Conservation (phyloP, 2,888 invertebrate genomes). For the Galerucella nymphaeae region DNA sequence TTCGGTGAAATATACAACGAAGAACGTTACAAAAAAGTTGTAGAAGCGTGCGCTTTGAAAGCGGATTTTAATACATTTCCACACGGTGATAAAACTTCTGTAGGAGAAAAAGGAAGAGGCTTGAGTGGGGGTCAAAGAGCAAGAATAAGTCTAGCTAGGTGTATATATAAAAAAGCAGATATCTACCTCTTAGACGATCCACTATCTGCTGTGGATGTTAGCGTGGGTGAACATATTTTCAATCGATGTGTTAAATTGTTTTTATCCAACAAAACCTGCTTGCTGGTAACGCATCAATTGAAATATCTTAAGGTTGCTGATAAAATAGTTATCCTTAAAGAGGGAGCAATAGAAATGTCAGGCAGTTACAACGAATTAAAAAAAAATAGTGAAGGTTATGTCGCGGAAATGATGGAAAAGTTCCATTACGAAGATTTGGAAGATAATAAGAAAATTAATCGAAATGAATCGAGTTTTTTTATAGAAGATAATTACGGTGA, state of each 20-base stretch:
- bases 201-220: conserved; percentile 82
- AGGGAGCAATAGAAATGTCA: conserved; percentile 65
- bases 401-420: conserved; percentile 43
- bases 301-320: conserved; percentile 67
- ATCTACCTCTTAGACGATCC: conserved; percentile 86
- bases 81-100: conserved; percentile 79
- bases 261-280: conserved; percentile 70
- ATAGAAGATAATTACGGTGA: conserved; percentile 54
- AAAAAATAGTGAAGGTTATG: conserved; percentile 67
- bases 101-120: conserved; percentile 84
- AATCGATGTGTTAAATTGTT: conserved; percentile 76
- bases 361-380: conserved; percentile 66
- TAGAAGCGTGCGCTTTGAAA: conserved; percentile 73
- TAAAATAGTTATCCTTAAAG: conserved; percentile 62
- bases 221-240: conserved; percentile 79
- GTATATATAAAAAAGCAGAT: conserved; percentile 81
- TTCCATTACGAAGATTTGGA: conserved; percentile 56
- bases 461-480: conserved; percentile 56
- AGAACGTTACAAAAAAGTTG: conserved; percentile 70
- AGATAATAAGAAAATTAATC: conserved; percentile 54
- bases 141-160: conserved; percentile 81
- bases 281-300: conserved; percentile 79
- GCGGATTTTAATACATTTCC: conserved; percentile 81
- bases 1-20: conserved; percentile 76
- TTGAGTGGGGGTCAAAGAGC: conserved; percentile 89